Percentiles rank a stretch among this genome's conserved stretches.
These are phyloP conservation scores for Strix aluco DNA, from an alignment of 2,113 vertebrate genomes.

Conservation along the genomic window DNA sequence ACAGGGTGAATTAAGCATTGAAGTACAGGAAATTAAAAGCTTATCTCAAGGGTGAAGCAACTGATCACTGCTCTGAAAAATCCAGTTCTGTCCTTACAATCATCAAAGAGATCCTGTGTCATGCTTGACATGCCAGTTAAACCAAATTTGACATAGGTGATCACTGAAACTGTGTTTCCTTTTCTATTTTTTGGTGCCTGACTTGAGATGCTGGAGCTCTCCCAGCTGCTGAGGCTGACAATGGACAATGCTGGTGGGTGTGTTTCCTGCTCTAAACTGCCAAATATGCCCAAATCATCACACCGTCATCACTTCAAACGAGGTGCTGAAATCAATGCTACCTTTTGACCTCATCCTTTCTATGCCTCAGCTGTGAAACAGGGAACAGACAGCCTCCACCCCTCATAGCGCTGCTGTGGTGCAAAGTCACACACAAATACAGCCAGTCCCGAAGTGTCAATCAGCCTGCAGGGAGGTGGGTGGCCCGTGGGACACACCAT, in stretches of 20 bases:
- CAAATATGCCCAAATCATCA: neutral
- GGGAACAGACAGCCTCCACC: neutral
- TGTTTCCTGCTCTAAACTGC: neutral
- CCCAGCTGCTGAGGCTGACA: neutral
- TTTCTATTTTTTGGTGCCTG: neutral
- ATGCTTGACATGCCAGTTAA: neutral
- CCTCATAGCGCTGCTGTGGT: accelerated
- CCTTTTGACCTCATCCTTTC: neutral
- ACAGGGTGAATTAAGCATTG: neutral
- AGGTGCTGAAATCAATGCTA: neutral
- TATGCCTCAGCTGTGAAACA: neutral
- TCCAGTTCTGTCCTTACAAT: neutral
- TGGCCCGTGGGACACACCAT: accelerated
- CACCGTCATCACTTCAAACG: accelerated
- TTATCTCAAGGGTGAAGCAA: neutral
- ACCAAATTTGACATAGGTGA: neutral
- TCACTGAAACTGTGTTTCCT: neutral
- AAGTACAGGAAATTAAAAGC: neutral
- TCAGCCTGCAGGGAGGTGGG: neutral
- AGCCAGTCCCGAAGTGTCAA: neutral
- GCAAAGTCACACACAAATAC: neutral
- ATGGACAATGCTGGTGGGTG: neutral
- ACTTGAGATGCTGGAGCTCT: neutral
- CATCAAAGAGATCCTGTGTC: neutral
- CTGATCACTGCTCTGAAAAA: neutral